Base-by-base conservation (phyloP, 2,888 invertebrate species). In the Rotaria magnacalcarata region DNA sequence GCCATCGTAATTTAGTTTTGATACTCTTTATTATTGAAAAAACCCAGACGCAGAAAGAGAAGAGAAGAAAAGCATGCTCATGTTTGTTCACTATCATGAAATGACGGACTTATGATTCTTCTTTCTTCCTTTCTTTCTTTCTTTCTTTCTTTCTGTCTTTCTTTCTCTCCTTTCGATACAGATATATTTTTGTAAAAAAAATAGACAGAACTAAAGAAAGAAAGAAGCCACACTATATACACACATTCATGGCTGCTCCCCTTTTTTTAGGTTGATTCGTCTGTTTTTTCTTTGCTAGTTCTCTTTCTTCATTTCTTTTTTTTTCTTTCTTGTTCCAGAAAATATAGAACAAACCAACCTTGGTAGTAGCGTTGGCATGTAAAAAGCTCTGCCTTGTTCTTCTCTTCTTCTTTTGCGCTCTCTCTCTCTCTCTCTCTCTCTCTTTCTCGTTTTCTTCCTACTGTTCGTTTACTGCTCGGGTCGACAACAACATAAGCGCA, bases 81-180 rank as follows among this genome's bases (percentile, higher is more conserved):
- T 67, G 67, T 19, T 41, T 34, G 67, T 67, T 67, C 67, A 67
- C 67, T 67, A 67, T 67, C 67, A 67, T 67, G 19, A 67, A 67
- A 34, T 14, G 67, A 67, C 34, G 67, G 67, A 67, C 34, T 67
- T 67, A 67, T 67, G 34, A 34, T 34, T 67, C 67, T 67, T 27
- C 60, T 11, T 50, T 60, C 10, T 50, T 50, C 50, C 14, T 50
- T 50, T 50, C 14, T 14, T 50, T 5, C 34, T 34, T 67, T 67
- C 14, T 50, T 50, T 50, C 14, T 14, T 50, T 5, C 34, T 34
- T 67, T 67, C 34, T 60, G 27, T 27, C 27, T 67, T 67, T 34
- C 34, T 67, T 67, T 67, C 34, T 34, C 34, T 67, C 19, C 16
- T 67, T 67, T 19, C 14, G 27, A 27, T 67, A 67, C 16, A 67